Base-by-base conservation (phyloP, 2,888 invertebrate genomes). In the Notodonta ziczac region DNA sequence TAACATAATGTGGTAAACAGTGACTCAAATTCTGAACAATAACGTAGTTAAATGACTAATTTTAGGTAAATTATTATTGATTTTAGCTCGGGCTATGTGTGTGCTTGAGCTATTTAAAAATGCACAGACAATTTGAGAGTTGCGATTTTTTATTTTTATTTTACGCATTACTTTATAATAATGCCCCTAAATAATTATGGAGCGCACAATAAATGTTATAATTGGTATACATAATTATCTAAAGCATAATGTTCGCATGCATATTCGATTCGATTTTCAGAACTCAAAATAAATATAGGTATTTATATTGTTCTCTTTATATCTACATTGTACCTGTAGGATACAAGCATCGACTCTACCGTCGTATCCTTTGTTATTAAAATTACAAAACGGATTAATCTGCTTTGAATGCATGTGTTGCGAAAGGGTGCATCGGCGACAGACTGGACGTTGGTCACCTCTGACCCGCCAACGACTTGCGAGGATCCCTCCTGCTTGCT, bases 361-460 rank as follows among this genome's bases (percentile, higher is more conserved):
- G 57, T 55, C 40, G 40, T 44, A 46, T 55, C 40, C 66, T 66
- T 76, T 76, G 68, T 76, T 70, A 77, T 73, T 76, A 50, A 69
- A 76, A 74, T 72, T 60, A 65, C 64, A 66, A 56, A 73, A 75
- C 70, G 68, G 70, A 71, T 71, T 61, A 63, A 67, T 65, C 63
- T 69, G 61, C 56, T 62, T 62, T 63, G 71, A 71, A 75, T 72
- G 75, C 77, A 82, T 77, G 70, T 85, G 70, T 85, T 81, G 87
- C 88, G 76, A 89, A 91, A 90, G 91, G 90, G 90, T 89, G 84
- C 81, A 80, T 65, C 59, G 69, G 69, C 61, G 65, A 53, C 66
- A 66, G 66, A 62, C 73, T 69, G 78, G 74, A 86, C 88, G 92
- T 93, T 93, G 85, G 82, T 87, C 90, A 92, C 92, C 92, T 90